A percentile compares a stretch with the other conserved stretches of the same genome.
Evolutionary conservation across 2,113 vertebrate species (phyloP).

Genomic region (Phylloscopus trochiloides): DNA sequence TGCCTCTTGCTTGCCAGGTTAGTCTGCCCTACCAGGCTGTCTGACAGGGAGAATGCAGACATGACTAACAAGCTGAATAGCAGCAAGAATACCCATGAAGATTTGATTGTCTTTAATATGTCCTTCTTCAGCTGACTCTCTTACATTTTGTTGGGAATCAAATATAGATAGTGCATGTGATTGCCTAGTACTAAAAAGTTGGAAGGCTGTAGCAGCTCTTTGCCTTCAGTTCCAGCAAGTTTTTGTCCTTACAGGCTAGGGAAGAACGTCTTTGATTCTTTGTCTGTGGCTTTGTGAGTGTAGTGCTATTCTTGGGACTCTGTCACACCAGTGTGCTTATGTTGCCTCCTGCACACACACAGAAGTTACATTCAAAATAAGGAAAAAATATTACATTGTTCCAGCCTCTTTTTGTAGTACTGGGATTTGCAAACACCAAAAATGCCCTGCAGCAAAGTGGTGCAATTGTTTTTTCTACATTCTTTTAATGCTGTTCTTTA

Average conservation of each 20-base stretch:
- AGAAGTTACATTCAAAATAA: not conserved
- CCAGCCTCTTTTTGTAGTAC: not conserved
- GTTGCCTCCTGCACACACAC: not conserved
- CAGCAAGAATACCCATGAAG: not conserved
- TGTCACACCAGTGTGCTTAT: not conserved
- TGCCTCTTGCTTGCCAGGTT: not conserved
- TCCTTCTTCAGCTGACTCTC: not conserved
- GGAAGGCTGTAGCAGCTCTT: not conserved
- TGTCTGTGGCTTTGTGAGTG: not conserved
- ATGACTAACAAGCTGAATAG: not conserved
- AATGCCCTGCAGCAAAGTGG: conserved; percentile 6
- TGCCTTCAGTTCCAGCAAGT: not conserved
- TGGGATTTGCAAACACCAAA: conserved; percentile 22
- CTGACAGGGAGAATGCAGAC: not conserved
- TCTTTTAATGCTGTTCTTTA: conserved; percentile 42
- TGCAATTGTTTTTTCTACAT: conserved; percentile 26
- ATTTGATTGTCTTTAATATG: not conserved
- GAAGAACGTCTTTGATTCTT: not conserved
- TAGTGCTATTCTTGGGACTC: not conserved
- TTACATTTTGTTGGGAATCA: not conserved
- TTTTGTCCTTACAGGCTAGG: not conserved
- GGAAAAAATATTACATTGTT: not conserved
- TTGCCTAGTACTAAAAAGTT: not conserved
- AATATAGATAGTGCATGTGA: not conserved
- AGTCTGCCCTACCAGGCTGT: not conserved